phyloP scores from a whole-genome alignment of 2,113 vertebrate species.

The Cyprinus carpio region DNA sequence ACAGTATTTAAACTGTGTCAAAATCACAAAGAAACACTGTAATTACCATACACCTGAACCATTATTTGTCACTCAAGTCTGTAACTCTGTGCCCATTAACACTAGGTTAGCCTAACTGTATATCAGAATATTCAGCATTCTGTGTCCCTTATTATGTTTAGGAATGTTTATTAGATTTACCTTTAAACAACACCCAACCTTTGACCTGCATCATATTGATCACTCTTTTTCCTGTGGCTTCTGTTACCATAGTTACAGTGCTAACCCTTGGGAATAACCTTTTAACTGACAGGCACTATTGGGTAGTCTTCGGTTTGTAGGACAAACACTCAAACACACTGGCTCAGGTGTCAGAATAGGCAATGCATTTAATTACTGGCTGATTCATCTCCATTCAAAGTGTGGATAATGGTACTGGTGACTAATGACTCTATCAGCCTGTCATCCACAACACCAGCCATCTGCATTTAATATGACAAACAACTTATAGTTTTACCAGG shows the following conservation, averaged over 20 bases:
- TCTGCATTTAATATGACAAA: conserved; percentile 42
- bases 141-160: background rate
- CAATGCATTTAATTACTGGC: conserved; percentile 21
- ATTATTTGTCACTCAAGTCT: background rate
- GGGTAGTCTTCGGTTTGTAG: conserved; percentile 26
- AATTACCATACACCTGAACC: background rate
- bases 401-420: conserved; percentile 4
- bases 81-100: background rate
- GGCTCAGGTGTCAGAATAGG: conserved; percentile 36
- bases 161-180: background rate
- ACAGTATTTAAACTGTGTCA: conserved; percentile 5
- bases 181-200: background rate
- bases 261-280: conserved; percentile 37
- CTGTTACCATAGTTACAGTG: conserved; percentile 57
- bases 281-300: conserved; percentile 31
- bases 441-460: background rate
- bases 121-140: background rate
- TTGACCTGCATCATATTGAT: conserved; percentile 39
- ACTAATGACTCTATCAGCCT: conserved; percentile 24
- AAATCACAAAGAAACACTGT: conserved; percentile 20
- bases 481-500: conserved; percentile 25
- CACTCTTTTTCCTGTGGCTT: background rate
- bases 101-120: background rate
- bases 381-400: conserved; percentile 35
- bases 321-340: conserved; percentile 30